Conservation (phyloP, 2,797 vertebrate species). For the Malacoraja senta region DNA sequence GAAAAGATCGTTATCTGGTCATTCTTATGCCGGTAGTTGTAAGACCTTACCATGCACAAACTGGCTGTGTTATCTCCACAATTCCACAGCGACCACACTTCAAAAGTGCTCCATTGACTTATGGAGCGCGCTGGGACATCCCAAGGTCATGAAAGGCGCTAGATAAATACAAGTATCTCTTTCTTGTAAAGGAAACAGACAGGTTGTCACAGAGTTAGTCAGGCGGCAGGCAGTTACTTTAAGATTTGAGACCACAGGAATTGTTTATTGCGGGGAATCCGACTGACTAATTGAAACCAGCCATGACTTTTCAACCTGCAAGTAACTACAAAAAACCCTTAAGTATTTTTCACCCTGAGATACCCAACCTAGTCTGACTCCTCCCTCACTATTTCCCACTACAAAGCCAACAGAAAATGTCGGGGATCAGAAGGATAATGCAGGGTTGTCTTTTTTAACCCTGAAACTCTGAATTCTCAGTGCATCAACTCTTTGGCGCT, state of each 20-base stretch:
- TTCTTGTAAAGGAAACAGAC: not conserved
- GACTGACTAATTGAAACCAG: conserved; percentile 76
- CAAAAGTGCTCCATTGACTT: too few species aligned
- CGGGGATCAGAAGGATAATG: not conserved
- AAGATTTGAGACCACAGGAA: conserved; percentile 73
- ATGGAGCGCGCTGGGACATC: too few species aligned
- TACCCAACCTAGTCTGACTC: conserved; percentile 49
- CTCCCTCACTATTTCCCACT: conserved; percentile 46
- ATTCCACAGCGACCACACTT: too few species aligned
- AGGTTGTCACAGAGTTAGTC: conserved; percentile 14
- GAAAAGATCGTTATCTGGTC: too few species aligned
- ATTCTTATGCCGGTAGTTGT: too few species aligned
- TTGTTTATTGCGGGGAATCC: conserved; percentile 74
- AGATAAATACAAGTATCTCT: too few species aligned
- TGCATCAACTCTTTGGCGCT: not conserved
- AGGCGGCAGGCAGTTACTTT: conserved; percentile 51
- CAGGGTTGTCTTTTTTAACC: not conserved
- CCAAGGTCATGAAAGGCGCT: too few species aligned
- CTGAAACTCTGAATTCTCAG: not conserved
- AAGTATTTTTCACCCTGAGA: conserved; percentile 55
- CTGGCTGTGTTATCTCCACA: too few species aligned
- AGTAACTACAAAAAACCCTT: conserved; percentile 52
- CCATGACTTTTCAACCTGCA: conserved; percentile 60
- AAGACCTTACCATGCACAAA: too few species aligned
- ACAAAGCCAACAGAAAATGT: conserved; percentile 38